A percentile compares a stretch with the other conserved stretches of the same genome.
phyloP scores from a whole-genome alignment of 2,113 vertebrate species.

The Plotosus lineatus region DNA sequence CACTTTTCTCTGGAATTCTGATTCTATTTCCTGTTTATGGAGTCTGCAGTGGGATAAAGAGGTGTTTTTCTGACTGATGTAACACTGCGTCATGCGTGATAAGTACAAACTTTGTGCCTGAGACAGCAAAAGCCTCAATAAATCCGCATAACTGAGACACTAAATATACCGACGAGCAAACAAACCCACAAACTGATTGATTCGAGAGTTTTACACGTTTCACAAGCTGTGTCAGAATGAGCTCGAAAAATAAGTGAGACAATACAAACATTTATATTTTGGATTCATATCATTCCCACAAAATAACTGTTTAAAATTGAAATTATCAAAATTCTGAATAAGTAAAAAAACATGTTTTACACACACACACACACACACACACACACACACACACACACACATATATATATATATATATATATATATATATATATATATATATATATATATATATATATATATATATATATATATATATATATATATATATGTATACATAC shows the following conservation, averaged over 20 bases:
- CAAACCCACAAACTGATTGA: background rate
- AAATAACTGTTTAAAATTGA: no score
- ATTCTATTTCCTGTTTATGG: slow-evolving; percentile 69
- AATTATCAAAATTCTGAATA: background rate
- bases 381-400: no score
- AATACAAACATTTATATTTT: no score
- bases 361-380: no score
- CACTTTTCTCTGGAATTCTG: slow-evolving; percentile 64
- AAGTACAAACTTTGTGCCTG: background rate
- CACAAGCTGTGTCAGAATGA: no score
- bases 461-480: no score
- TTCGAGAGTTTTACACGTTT: background rate
- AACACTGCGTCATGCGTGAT: background rate
- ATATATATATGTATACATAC: no score
- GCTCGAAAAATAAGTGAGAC: no score
- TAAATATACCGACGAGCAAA: background rate
- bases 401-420: no score
- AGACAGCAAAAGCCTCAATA: background rate
- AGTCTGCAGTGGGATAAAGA: slow-evolving; percentile 56
- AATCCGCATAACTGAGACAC: background rate
- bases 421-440: no score
- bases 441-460: no score
- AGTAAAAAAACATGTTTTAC: background rate
- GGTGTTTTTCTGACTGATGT: background rate
- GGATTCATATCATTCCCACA: no score